A percentile compares a stretch with the other conserved stretches of the same genome.
Evolutionary conservation across 2,797 vertebrate genomes (phyloP).

Genomic region (Synanceia verrucosa): DNA sequence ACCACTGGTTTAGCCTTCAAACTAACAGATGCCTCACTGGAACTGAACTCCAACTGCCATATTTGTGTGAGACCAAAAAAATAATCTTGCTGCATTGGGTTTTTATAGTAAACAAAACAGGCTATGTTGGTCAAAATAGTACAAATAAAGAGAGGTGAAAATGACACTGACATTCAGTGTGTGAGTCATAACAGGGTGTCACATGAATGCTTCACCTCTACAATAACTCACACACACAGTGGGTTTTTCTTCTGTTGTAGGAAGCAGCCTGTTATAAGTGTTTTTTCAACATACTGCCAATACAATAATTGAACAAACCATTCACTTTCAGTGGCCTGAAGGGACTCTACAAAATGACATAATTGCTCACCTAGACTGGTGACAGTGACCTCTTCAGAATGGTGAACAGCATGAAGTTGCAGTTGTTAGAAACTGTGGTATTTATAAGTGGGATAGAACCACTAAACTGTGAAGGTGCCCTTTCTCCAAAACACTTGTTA

Average conservation of each 20-base stretch:
- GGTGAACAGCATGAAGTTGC: background rate
- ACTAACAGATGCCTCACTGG: too few species aligned
- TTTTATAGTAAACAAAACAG: background rate
- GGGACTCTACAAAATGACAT: conserved; percentile 4
- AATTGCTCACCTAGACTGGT: background rate
- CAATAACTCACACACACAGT: background rate
- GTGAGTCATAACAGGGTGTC: background rate
- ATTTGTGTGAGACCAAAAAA: too few species aligned
- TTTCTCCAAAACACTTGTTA: background rate
- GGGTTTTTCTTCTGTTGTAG: background rate
- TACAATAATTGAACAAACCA: conserved; percentile 6
- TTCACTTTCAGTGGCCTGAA: background rate
- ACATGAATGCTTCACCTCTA: background rate
- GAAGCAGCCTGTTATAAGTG: conserved; percentile 8
- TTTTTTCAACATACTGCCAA: conserved; percentile 17
- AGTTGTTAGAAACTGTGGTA: too few species aligned
- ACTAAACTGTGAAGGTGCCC: too few species aligned
- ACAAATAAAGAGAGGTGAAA: background rate
- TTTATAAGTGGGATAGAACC: background rate
- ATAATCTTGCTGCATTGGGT: background rate
- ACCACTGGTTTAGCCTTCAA: too few species aligned
- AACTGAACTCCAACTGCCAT: too few species aligned
- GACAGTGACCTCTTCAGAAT: background rate
- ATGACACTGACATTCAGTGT: background rate
- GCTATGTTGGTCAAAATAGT: background rate